Base-by-base conservation (phyloP, 2,888 invertebrate genomes). In the Cryptosula pallasiana region DNA sequence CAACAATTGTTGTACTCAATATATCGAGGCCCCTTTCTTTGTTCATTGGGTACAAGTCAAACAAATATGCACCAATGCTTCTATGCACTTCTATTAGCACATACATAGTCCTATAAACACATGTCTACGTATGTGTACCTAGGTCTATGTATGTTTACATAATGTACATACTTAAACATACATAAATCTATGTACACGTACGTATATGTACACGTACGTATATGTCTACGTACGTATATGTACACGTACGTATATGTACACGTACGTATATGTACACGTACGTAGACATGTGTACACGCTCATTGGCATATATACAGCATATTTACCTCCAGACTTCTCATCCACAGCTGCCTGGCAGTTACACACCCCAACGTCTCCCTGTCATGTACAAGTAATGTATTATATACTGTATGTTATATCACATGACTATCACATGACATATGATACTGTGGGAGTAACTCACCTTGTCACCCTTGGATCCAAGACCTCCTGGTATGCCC, bases 401-500 rank as follows among this genome's bases (percentile, higher is more conserved):
- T n/a, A n/a, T n/a, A n/a, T n/a, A n/a, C n/a, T n/a, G n/a, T n/a
- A n/a, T n/a, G n/a, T n/a, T n/a, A n/a, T n/a, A n/a, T n/a, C n/a
- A n/a, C n/a, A n/a, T n/a, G n/a, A n/a, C n/a, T n/a, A n/a, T n/a
- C n/a, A n/a, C n/a, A n/a, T n/a, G n/a, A n/a, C n/a, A n/a, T n/a
- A n/a, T n/a, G n/a, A 45, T 45, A 45, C 45, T 13, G 9, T 45
- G 45, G 9, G 16, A 13, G 45, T 23, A 23, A 55, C 55, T 23
- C 23, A 55, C 55, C 55, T 55, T 55, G 23, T 5, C 55, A 23
- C 55, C 55, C 55, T 55, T 55, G n/a, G n/a, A 23, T 55, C 55
- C 55, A 13, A 16, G n/a, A 23, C 3, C 3, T 13, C 55, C 55
- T 3, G 23, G 5, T 55, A 13, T 55, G 13, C 55, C 55, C 55